Percentiles rank a stretch among this genome's conserved stretches.
These are phyloP conservation scores for Prunella fulvescens DNA, from an alignment of 2,113 vertebrate genomes.

Conservation along the genomic window DNA sequence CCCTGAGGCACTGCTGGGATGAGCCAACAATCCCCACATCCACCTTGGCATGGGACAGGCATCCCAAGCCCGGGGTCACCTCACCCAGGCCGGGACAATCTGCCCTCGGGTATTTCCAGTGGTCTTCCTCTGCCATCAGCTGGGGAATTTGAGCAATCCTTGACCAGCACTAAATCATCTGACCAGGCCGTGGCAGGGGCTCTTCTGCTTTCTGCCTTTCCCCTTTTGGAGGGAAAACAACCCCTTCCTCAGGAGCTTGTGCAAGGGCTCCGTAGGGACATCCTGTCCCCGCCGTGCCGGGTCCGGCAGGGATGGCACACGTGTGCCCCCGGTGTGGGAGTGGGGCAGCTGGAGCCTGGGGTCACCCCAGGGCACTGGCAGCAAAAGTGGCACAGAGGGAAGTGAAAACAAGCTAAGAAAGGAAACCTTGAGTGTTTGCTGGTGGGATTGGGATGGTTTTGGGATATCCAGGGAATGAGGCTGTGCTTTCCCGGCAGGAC, in stretches of 20 bases:
- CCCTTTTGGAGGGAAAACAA: background rate
- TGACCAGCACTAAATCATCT: background rate
- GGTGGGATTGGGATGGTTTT: background rate
- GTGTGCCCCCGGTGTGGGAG: accelerated
- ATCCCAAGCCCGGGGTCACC: background rate
- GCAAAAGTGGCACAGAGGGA: accelerated
- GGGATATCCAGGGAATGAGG: background rate
- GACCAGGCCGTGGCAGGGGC: background rate
- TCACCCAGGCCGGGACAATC: background rate
- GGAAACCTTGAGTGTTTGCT: background rate
- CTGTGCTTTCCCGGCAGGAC: conserved; percentile 66
- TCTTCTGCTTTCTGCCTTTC: conserved; percentile 53
- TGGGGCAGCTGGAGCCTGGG: background rate
- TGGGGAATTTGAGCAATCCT: conserved; percentile 2
- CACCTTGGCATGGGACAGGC: background rate
- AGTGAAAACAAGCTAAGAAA: background rate
- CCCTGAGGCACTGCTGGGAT: background rate
- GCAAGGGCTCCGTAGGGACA: background rate
- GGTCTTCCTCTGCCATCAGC: accelerated
- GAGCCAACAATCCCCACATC: accelerated
- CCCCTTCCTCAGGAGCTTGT: conserved; percentile 17
- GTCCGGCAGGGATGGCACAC: accelerated
- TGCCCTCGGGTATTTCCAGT: background rate
- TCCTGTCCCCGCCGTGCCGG: accelerated
- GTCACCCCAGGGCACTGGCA: background rate